Percentiles rank a stretch among this genome's conserved stretches.
These are phyloP conservation scores for Morpho achilles DNA, from an alignment of 2,888 invertebrate species.

Conservation along the genomic window DNA sequence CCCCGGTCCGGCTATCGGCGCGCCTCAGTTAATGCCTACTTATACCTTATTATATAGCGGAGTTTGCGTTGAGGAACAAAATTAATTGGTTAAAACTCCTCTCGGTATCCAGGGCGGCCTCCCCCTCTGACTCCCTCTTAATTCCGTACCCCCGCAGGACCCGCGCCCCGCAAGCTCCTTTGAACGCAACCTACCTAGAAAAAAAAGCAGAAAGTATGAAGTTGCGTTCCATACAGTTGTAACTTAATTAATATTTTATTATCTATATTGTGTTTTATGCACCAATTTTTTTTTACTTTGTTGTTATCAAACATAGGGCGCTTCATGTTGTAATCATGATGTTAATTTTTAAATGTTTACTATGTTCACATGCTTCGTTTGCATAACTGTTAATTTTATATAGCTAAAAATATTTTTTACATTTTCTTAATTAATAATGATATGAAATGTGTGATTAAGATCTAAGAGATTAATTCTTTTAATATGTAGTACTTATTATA, in stretches of 20 bases:
- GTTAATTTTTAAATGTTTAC: too few species aligned
- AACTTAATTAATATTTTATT: constrained; percentile 61
- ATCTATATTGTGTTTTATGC: not conserved
- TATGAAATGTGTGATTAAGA: too few species aligned
- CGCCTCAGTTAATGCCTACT: constrained; percentile 78
- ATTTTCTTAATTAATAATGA: too few species aligned
- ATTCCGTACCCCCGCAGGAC: constrained; percentile 57
- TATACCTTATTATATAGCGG: constrained; percentile 80
- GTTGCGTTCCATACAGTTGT: constrained; percentile 60
- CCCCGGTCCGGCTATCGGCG: constrained; percentile 75
- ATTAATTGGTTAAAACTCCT: constrained; percentile 82
- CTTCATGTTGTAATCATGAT: too few species aligned
- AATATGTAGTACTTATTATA: too few species aligned
- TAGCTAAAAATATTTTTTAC: too few species aligned
- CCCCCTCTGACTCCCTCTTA: constrained; percentile 64
- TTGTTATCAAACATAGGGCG: too few species aligned
- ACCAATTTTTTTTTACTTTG: too few species aligned
- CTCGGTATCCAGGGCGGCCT: constrained; percentile 78
- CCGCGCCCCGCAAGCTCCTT: constrained; percentile 69
- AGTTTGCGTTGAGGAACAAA: constrained; percentile 81
- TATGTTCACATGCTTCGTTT: too few species aligned
- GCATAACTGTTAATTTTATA: too few species aligned
- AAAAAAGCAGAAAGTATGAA: constrained; percentile 79
- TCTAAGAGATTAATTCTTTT: too few species aligned
- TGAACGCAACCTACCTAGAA: constrained; percentile 79